phyloP scores from a whole-genome alignment of 2,888 invertebrate genomes.

The Heliconius aoede region DNA sequence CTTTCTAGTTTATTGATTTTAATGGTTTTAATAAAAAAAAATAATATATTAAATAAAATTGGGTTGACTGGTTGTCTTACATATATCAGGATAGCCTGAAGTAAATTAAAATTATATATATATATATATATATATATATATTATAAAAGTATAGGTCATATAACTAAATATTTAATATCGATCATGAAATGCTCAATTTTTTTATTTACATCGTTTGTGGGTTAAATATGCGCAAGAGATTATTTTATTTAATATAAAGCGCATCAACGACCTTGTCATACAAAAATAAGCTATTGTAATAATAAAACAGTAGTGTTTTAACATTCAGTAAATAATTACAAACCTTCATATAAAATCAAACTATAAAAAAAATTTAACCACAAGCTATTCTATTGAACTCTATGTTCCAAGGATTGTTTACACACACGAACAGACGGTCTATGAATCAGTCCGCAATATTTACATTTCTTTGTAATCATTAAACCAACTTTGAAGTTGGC shows the following conservation, averaged over 20 bases:
- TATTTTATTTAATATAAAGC: no score
- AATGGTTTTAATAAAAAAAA: no score
- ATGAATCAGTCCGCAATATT: slow-evolving; percentile 62
- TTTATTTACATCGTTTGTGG: no score
- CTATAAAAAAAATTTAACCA: slow-evolving; percentile 12
- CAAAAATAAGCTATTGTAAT: no score
- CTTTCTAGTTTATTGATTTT: no score
- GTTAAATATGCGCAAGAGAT: background rate
- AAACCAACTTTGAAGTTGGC: slow-evolving; percentile 48
- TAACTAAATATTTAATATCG: no score
- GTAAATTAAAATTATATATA: no score
- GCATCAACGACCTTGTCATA: background rate
- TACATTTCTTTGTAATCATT: slow-evolving; percentile 53
- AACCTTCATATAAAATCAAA: background rate
- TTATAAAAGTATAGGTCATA: no score
- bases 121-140: no score
- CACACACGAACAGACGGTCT: slow-evolving; percentile 55
- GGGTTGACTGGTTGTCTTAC: fast-evolving
- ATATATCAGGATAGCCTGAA: no score
- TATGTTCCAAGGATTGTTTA: slow-evolving; percentile 54
- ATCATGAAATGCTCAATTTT: background rate
- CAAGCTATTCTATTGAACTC: slow-evolving; percentile 1
- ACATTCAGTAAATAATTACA: background rate
- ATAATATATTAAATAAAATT: no score
- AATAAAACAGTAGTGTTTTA: background rate